These are phyloP conservation scores for Chironex yamaguchii DNA, from an alignment of 30 jellyfish, hydroid and myxozoan species.

Conservation along the genomic window DNA sequence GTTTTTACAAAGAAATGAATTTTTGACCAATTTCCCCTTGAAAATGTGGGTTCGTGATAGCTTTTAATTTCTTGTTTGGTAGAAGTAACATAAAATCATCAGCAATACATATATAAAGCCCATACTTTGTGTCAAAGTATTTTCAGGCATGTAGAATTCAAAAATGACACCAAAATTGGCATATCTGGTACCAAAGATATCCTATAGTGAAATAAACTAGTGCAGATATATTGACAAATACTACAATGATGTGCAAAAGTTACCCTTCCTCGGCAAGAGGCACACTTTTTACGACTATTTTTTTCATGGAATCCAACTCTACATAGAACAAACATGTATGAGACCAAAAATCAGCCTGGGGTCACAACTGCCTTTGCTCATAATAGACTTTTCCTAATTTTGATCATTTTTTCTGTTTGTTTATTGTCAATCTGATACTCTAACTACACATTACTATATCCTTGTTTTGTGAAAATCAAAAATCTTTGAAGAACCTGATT, in stretches of 20 bases:
- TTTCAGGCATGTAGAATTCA: constrained; percentile 33
- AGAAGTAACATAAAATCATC: not conserved
- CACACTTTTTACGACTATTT: not conserved
- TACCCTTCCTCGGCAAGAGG: constrained; percentile 12
- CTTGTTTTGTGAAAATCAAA: too few relatives aligned
- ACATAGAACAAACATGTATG: not conserved
- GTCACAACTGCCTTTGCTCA: constrained; percentile 19
- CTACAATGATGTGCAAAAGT: not conserved
- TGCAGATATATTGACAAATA: not conserved
- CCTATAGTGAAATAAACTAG: not conserved
- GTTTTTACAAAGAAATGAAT: not conserved
- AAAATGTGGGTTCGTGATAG: constrained; percentile 2
- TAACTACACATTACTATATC: too few relatives aligned
- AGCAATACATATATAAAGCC: not conserved
- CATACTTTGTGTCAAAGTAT: constrained; percentile 5
- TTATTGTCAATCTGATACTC: too few relatives aligned
- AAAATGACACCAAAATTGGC: not conserved
- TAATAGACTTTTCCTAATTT: not conserved
- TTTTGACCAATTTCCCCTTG: not conserved
- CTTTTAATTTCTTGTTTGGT: not conserved
- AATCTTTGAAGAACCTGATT: too few relatives aligned
- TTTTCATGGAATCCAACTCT: not conserved
- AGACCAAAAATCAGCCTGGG: constrained; percentile 26
- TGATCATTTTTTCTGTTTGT: too few relatives aligned
- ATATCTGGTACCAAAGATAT: not conserved